Base-by-base conservation (phyloP, 2,113 vertebrate species). In the Acrocephalus arundinaceus region DNA sequence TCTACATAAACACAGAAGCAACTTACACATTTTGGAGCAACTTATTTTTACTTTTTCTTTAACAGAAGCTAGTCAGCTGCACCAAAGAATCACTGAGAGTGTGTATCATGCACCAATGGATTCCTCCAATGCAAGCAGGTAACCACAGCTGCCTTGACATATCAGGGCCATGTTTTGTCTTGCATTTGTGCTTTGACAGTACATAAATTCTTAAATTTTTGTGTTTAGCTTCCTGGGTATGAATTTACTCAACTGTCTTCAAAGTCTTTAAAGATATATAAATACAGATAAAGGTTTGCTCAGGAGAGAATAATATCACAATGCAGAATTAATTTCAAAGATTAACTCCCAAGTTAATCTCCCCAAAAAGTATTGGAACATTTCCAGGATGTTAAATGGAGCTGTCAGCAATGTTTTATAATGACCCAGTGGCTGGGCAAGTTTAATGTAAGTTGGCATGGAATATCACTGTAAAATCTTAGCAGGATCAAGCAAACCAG, bases 31-130 rank as follows among this genome's bases (percentile, higher is more conserved):
- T 75, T 57, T 74, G 28, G 30, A 90, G 18, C 57, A 93, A 92
- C 63, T 84, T 52, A 35, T 88, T 70, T 54, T 95, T 33, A 78
- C 62, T 90, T 73, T 95, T 96, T 68, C 84, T 87, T 97, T 94
- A 49, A 92, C 97, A 99, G 99, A 99, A 95, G 99, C 99, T 76
- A 99, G 98, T 84, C 99, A 99, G 73, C 97, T 98, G 59, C 98
- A 98, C 97, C 98, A 98, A 94, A 98, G 98, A 96, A 98, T 98
- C 96, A 98, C 98, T 0, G 98, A 98, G 92, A 98, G 98, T 59
- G 98, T 98, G 16, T 99, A 98, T 35, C 98, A 98, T 37, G 98
- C 98, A 41, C 98, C 99, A 19, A 98, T 99, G 98, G 98, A 98
- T 57, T 84, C 97, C 51, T 95, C 98, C 96, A 97, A 92, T n/a